Evolutionary conservation across 2,888 invertebrate species (phyloP).

Genomic region (Psylliodes chrysocephalus): DNA sequence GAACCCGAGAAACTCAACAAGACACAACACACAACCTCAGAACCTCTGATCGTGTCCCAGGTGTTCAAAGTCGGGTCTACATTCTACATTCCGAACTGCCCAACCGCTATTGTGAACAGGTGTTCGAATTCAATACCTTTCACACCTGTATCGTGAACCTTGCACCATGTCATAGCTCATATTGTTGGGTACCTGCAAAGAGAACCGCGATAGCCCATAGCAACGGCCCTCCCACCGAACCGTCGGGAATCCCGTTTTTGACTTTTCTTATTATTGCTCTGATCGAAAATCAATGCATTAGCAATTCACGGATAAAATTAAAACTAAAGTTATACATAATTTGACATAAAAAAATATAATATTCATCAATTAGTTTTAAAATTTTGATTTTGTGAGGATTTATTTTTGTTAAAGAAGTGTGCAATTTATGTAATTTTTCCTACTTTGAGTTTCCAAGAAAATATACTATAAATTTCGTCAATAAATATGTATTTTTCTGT

Average conservation of each 20-base stretch:
- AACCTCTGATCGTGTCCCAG: slow-evolving; percentile 51
- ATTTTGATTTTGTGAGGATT: no score
- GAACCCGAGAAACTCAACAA: slow-evolving; percentile 12
- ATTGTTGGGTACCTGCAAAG: neutral
- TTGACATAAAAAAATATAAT: no score
- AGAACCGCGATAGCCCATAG: neutral
- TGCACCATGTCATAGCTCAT: slow-evolving; percentile 13
- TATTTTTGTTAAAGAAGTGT: no score
- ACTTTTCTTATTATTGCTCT: neutral
- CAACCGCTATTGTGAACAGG: slow-evolving; percentile 59
- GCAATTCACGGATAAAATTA: no score
- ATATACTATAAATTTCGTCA: no score
- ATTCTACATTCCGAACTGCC: slow-evolving; percentile 50
- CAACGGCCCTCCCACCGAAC: neutral
- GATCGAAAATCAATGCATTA: no score
- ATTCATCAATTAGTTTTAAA: no score
- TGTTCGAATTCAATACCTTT: slow-evolving; percentile 55
- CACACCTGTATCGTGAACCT: slow-evolving; percentile 58
- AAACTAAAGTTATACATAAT: no score
- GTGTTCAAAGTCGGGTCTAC: slow-evolving; percentile 58
- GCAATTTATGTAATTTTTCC: no score
- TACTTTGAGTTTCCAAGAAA: no score
- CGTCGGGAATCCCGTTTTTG: neutral
- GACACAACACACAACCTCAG: slow-evolving; percentile 41
- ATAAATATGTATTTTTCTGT: no score